These are phyloP conservation scores for Mastacembelus armatus DNA, from an alignment of 2,797 vertebrate genomes.

Conservation along the genomic window DNA sequence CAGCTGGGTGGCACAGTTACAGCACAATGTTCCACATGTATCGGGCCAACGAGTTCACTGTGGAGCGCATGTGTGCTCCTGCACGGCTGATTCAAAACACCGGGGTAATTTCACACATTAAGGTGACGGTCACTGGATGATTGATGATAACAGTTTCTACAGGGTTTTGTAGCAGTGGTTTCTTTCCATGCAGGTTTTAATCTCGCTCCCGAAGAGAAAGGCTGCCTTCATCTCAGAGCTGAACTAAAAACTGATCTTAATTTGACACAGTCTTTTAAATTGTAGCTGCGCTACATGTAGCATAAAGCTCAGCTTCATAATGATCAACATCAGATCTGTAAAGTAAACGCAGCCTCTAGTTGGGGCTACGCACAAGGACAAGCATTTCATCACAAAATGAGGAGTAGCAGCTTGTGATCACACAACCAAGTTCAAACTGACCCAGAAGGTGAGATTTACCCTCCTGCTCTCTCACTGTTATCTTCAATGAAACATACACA, in stretches of 20 bases:
- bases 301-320: not conserved
- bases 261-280: not conserved
- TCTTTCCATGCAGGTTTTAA: slow-evolving; percentile 31
- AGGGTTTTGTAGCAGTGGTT: slow-evolving; percentile 11
- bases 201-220: not conserved
- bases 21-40: slow-evolving; percentile 51
- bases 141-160: slow-evolving; percentile 60
- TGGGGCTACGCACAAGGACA: not conserved
- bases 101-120: slow-evolving; percentile 65
- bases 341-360: not conserved
- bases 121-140: slow-evolving; percentile 62
- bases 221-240: slow-evolving; percentile 7
- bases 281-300: not conserved
- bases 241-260: not conserved
- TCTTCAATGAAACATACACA: not conserved
- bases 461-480: slow-evolving; percentile 12
- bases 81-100: slow-evolving; percentile 65
- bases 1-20: slow-evolving; percentile 75
- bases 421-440: slow-evolving; percentile 17
- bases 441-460: slow-evolving; percentile 17
- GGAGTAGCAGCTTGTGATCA: slow-evolving; percentile 10
- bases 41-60: slow-evolving; percentile 67
- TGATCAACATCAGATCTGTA: not conserved
- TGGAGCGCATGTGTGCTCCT: slow-evolving; percentile 48
- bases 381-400: not conserved